phyloP scores from a whole-genome alignment of 2,888 invertebrate genomes.

The Ophion ventricosus region DNA sequence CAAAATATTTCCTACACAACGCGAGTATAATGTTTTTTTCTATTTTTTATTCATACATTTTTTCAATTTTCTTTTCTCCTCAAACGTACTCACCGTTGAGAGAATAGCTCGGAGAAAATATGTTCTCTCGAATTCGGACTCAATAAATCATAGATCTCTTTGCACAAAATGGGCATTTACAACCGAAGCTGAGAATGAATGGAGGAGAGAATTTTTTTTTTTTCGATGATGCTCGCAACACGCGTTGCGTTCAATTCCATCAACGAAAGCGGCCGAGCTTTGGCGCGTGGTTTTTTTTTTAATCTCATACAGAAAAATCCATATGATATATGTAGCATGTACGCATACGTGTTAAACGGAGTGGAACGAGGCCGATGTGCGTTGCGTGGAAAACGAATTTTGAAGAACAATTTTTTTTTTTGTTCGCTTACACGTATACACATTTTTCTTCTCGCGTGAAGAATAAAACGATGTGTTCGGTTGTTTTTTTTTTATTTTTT shows the following conservation, averaged over 20 bases:
- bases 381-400: constrained; percentile 38
- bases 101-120: neutral
- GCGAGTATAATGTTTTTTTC: neutral
- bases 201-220: constrained; percentile 39
- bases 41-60: neutral
- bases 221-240: constrained; percentile 1
- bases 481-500: no score
- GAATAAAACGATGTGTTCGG: neutral
- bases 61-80: no score
- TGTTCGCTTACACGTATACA: neutral
- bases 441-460: neutral
- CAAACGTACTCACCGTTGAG: neutral
- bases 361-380: constrained; percentile 55
- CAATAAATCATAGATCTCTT: constrained; percentile 7
- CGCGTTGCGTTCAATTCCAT: constrained; percentile 39
- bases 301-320: constrained; percentile 13
- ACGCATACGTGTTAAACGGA: constrained; percentile 19
- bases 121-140: neutral
- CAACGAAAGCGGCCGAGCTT: constrained; percentile 58
- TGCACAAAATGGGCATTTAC: constrained; percentile 1
- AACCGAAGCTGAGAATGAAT: neutral
- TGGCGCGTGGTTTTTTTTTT: constrained; percentile 31
- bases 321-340: constrained; percentile 1
- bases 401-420: constrained; percentile 32
- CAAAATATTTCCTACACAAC: no score